phyloP scores from a whole-genome alignment of 2,888 invertebrate species.

The Ctena decussata region DNA sequence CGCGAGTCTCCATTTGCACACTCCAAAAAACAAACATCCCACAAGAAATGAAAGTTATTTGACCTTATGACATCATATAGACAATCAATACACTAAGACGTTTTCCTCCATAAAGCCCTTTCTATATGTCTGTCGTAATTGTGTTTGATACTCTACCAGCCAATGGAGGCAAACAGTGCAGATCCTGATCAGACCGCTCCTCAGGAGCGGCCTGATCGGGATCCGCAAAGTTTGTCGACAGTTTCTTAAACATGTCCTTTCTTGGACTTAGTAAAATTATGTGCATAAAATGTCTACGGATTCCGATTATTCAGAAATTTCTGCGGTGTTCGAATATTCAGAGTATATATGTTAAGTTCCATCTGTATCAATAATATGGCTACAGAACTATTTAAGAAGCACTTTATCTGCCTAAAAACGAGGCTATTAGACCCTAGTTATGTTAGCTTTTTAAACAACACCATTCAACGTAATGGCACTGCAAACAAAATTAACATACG shows the following conservation, averaged over 20 bases:
- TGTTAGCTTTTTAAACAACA: background rate
- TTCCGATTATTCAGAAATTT: background rate
- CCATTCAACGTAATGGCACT: background rate
- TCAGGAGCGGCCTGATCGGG: background rate
- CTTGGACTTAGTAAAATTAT: background rate
- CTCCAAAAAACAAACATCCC: too few relatives aligned
- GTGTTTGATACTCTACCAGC: too few relatives aligned
- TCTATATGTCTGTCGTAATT: too few relatives aligned
- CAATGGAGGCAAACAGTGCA: background rate
- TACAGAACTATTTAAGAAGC: slow-evolving; percentile 1
- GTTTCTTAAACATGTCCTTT: background rate
- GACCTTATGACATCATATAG: too few relatives aligned
- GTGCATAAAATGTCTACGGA: background rate
- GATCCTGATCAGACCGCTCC: background rate
- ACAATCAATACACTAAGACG: too few relatives aligned
- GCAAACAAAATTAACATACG: slow-evolving; percentile 5
- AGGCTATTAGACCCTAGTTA: slow-evolving; percentile 1
- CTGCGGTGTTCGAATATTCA: too few relatives aligned
- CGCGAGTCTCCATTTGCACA: too few relatives aligned
- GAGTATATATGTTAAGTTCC: too few relatives aligned
- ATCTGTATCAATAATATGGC: background rate
- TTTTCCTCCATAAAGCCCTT: too few relatives aligned
- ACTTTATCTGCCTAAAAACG: background rate
- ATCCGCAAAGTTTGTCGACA: background rate
- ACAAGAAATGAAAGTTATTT: too few relatives aligned